phyloP scores from a whole-genome alignment of 2,797 vertebrate species.

The Etheostoma perlongum region DNA sequence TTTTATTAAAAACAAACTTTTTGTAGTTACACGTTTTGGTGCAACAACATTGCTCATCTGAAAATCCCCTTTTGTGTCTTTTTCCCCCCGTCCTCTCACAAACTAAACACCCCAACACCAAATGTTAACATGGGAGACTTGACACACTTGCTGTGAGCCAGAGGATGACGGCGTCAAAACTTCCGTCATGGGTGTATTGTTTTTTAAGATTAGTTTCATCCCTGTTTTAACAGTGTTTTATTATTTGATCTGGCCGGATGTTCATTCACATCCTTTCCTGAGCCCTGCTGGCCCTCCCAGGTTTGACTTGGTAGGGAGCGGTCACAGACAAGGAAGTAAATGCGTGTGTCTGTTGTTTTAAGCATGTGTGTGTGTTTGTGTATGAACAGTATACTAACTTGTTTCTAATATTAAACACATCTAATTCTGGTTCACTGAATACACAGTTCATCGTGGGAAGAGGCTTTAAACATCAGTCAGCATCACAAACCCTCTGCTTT shows the following conservation, averaged over 20 bases:
- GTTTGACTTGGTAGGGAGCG: conserved; percentile 20
- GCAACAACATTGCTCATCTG: not conserved
- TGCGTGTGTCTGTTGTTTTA: conserved; percentile 34
- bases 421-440: conserved; percentile 48
- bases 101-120: conserved; percentile 12
- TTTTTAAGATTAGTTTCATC: conserved; percentile 23
- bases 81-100: not conserved
- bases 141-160: conserved; percentile 19
- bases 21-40: not conserved
- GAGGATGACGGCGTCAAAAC: conserved; percentile 22
- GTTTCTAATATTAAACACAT: conserved; percentile 57
- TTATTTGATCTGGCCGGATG: conserved; percentile 51
- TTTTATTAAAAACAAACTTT: not conserved
- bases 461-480: conserved; percentile 41
- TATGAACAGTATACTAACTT: conserved; percentile 16
- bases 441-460: conserved; percentile 21
- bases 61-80: not conserved
- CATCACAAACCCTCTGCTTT: conserved; percentile 32
- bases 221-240: conserved; percentile 34
- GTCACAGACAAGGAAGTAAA: conserved; percentile 29
- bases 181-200: conserved; percentile 21
- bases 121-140: not conserved
- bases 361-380: conserved; percentile 20
- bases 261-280: conserved; percentile 51
- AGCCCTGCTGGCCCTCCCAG: conserved; percentile 41